Conservation (phyloP, 2,888 invertebrate species). For the Folsomia candida region DNA sequence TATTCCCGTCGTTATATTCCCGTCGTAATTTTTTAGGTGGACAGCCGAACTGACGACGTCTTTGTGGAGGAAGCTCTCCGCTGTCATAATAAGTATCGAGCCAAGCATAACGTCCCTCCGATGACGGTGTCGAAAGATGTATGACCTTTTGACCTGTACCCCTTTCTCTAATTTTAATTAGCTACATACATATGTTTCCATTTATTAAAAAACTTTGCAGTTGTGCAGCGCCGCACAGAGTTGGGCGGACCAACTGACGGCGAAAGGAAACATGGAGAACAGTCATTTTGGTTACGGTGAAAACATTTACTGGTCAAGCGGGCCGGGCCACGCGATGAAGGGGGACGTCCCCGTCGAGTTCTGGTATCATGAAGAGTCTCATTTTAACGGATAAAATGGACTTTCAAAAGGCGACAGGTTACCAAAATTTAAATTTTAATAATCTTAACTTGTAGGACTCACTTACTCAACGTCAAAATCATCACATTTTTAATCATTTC, state of each 20-base stretch:
- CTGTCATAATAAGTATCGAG: constrained; percentile 6
- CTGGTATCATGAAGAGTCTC: constrained; percentile 74
- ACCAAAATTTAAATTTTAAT: background rate
- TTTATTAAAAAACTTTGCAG: background rate
- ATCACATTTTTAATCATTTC: too few relatives aligned
- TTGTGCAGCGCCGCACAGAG: constrained; percentile 12
- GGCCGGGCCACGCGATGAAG: background rate
- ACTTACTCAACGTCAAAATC: too few relatives aligned
- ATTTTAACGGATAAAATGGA: constrained; percentile 48
- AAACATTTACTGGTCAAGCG: constrained; percentile 15
- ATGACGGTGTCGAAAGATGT: constrained; percentile 5
- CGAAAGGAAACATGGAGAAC: constrained; percentile 7
- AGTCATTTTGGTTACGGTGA: constrained; percentile 17
- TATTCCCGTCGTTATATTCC: too few relatives aligned
- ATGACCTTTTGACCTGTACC: too few relatives aligned
- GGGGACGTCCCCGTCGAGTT: constrained; percentile 22
- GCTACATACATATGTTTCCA: background rate
- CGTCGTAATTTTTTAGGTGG: too few relatives aligned
- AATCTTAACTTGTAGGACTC: too few relatives aligned
- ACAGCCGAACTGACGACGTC: too few relatives aligned
- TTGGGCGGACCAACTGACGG: constrained; percentile 4
- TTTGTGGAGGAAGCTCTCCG: constrained; percentile 2
- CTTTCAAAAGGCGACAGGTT: constrained; percentile 25
- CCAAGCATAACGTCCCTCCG: background rate
- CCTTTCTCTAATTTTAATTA: too few relatives aligned